Base-by-base conservation (phyloP, 2,797 vertebrate genomes). In the Micropoecilia bifurca region DNA sequence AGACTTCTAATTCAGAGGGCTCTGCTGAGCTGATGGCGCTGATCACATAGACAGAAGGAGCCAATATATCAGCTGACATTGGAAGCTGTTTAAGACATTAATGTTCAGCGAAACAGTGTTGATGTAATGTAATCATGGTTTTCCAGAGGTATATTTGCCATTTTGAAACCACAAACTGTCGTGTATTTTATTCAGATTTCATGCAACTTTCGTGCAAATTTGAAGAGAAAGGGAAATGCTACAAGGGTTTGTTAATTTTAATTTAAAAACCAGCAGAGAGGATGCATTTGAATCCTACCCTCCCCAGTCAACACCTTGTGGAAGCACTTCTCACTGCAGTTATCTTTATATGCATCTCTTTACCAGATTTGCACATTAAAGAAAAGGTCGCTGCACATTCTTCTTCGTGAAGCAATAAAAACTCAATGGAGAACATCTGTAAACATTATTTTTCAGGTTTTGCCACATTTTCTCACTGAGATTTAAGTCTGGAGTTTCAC, bases 1-100 rank as follows among this genome's bases (percentile, higher is more conserved):
- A 78, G 86, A 77, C 61, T 85, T 89, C 61, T 80, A 63, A 93
- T 90, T 83, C 87, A 72, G 59, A 84, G 85, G 83, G 85, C 30
- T 55, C 77, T 53, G 82, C 87, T 66, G 75, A 80, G 76, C 63
- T 77, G 71, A 78, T 75, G 90, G 90, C 79, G 86, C 83, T 91
- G 85, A 93, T 92, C 82, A 76, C 68, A 80, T 22, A 6, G 80
- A 83, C n/a, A 30, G 80, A 43, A 77, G 20, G 41, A 28, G 57
- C 8, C 22, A 66, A 80, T 73, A 75, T 33, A 14, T 57, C 5
- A 59, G 72, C 20, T 63, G 28, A 25, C 25, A 55, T 63, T 5
- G n/a, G 53, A 71, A 1, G 72, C 9, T 4, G 45, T 74, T 78
- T 84, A 30, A 75, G 61, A 36, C 76, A 76, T 55, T 72, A 73